These are phyloP conservation scores for Scaptomyza hsui DNA, from an alignment of 1,140 invertebrate species.

Conservation along the genomic window DNA sequence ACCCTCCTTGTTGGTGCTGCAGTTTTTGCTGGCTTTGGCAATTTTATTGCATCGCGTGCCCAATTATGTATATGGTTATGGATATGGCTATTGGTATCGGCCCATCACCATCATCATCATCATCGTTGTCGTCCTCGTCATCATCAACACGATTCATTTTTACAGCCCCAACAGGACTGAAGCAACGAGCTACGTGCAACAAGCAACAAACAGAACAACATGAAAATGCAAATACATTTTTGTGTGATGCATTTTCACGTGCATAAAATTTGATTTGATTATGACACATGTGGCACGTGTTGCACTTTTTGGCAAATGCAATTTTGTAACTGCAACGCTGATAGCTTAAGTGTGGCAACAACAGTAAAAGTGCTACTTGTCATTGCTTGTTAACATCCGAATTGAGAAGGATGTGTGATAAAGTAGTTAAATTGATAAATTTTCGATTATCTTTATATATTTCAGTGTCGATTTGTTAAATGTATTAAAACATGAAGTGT, in stretches of 20 bases:
- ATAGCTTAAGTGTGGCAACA: slow-evolving; percentile 10
- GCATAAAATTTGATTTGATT: slow-evolving; percentile 52
- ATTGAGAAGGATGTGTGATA: not conserved
- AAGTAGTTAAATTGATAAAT: not conserved
- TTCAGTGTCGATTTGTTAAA: too few species aligned
- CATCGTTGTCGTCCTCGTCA: slow-evolving; percentile 25
- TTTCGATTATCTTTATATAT: not conserved
- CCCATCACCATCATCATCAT: slow-evolving; percentile 31
- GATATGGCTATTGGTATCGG: slow-evolving; percentile 56
- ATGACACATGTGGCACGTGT: slow-evolving; percentile 47
- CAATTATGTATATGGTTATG: slow-evolving; percentile 67
- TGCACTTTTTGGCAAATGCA: slow-evolving; percentile 35
- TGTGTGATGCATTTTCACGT: slow-evolving; percentile 33
- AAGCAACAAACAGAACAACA: slow-evolving; percentile 31
- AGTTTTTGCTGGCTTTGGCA: slow-evolving; percentile 32
- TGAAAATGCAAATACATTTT: slow-evolving; percentile 37
- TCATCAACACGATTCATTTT: slow-evolving; percentile 43
- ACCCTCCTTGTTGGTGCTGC: slow-evolving; percentile 8
- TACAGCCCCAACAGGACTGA: slow-evolving; percentile 6
- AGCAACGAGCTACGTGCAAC: slow-evolving; percentile 7
- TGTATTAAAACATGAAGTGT: too few species aligned
- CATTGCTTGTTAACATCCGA: slow-evolving; percentile 1
- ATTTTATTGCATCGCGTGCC: slow-evolving; percentile 77
- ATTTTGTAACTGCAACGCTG: not conserved
- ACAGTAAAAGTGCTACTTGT: slow-evolving; percentile 2